A percentile compares a stretch with the other conserved stretches of the same genome.
Evolutionary conservation across 2,797 vertebrate species (phyloP).

Genomic region (Apodemus agrarius): DNA sequence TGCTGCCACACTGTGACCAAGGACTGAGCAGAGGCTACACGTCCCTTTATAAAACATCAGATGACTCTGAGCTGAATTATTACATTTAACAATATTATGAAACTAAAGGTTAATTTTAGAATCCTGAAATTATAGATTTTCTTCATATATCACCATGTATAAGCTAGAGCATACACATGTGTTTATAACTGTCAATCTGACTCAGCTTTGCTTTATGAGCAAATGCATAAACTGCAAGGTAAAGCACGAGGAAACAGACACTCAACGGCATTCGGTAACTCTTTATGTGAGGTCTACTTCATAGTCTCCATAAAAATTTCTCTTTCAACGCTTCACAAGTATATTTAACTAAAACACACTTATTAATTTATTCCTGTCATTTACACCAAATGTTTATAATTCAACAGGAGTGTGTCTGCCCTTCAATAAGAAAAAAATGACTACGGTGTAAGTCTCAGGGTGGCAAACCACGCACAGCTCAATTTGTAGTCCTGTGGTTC

Average conservation of each 20-base stretch:
- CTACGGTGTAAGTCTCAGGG: neutral
- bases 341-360: slow-evolving; percentile 26
- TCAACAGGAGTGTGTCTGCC: neutral
- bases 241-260: too few species aligned
- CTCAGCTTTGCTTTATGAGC: slow-evolving; percentile 52
- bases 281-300: neutral
- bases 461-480: neutral
- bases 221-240: neutral
- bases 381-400: slow-evolving; percentile 30
- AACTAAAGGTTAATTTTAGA: slow-evolving; percentile 56
- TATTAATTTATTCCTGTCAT: slow-evolving; percentile 53
- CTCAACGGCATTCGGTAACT: neutral
- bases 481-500: neutral
- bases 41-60: neutral
- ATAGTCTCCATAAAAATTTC: slow-evolving; percentile 3
- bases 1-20: neutral
- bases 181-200: slow-evolving; percentile 48
- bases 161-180: slow-evolving; percentile 24
- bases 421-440: slow-evolving; percentile 23
- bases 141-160: neutral
- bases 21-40: neutral
- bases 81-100: slow-evolving; percentile 60
- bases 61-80: neutral
- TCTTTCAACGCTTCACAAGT: neutral
- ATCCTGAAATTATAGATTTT: slow-evolving; percentile 50